Conservation (phyloP, 1,140 invertebrate genomes). For the Brachionus paranguensis region DNA sequence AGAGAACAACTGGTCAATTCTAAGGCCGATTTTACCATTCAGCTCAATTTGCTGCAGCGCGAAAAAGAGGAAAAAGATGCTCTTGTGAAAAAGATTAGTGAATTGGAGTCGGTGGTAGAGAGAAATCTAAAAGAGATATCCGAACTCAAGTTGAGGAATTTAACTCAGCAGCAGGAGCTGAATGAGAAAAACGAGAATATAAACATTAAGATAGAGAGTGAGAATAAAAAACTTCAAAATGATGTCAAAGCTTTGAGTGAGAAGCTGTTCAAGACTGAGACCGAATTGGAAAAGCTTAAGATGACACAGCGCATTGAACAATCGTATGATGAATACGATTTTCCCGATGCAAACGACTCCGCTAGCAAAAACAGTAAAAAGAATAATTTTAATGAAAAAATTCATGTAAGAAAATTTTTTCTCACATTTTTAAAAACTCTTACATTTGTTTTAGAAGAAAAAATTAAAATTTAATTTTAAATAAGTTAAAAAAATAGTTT, state of each 20-base stretch:
- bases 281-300: constrained; percentile 26
- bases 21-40: constrained; percentile 10
- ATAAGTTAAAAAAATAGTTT: no score
- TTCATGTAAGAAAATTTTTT: not conserved
- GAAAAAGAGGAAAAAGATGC: constrained; percentile 38
- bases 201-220: constrained; percentile 7
- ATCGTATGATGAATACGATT: constrained; percentile 3
- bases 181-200: constrained; percentile 23
- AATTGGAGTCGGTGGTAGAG: constrained; percentile 2
- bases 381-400: constrained; percentile 12
- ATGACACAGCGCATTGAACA: not conserved
- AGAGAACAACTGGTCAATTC: constrained; percentile 8
- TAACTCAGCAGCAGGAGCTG: not conserved
- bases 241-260: constrained; percentile 17
- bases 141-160: constrained; percentile 9
- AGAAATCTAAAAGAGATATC: constrained; percentile 20
- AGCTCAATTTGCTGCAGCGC: not conserved
- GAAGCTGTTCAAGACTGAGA: constrained; percentile 20
- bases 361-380: not conserved
- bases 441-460: no score
- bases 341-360: not conserved
- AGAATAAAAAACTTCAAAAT: constrained; percentile 18
- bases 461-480: no score
- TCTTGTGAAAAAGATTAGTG: not conserved
- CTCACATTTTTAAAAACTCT: no score